A percentile compares a stretch with the other conserved stretches of the same genome.
These are phyloP conservation scores for Hoplostethus atlanticus DNA, from an alignment of 2,797 vertebrate genomes.

Conservation along the genomic window DNA sequence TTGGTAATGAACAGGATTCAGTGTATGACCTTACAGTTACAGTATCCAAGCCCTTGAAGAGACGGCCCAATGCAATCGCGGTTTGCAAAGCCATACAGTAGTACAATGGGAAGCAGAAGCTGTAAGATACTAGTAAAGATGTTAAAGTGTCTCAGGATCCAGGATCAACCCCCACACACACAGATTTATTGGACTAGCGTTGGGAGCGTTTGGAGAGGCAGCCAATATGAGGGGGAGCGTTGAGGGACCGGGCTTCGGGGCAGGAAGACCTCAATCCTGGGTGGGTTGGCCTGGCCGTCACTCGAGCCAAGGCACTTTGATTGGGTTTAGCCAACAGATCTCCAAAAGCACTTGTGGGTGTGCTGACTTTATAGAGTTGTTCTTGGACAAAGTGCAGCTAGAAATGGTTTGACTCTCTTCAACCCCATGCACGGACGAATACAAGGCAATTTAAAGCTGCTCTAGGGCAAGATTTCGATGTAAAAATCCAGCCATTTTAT, in stretches of 20 bases:
- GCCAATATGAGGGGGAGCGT: constrained; percentile 52
- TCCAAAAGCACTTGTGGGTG: constrained; percentile 22
- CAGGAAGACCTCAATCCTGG: constrained; percentile 67
- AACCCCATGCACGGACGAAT: constrained; percentile 1
- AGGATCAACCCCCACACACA: constrained; percentile 42
- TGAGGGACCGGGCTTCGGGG: constrained; percentile 52
- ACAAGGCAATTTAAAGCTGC: neutral
- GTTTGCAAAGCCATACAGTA: constrained; percentile 4
- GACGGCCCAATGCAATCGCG: no score
- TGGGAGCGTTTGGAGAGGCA: constrained; percentile 36
- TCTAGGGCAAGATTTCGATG: no score
- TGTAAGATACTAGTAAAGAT: constrained; percentile 33
- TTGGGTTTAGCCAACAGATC: constrained; percentile 32
- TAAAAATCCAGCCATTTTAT: no score
- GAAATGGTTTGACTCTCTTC: neutral
- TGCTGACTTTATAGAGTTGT: constrained; percentile 29
- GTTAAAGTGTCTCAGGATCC: constrained; percentile 30
- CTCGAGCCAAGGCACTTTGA: constrained; percentile 51
- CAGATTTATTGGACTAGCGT: constrained; percentile 45
- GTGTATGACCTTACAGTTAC: no score
- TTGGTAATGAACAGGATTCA: neutral
- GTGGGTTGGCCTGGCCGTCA: constrained; percentile 54
- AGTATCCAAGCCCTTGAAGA: no score
- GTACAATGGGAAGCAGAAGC: constrained; percentile 11
- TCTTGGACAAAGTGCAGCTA: constrained; percentile 24